Evolutionary conservation across 2,888 invertebrate species (phyloP).

Genomic region (Biston stratarius): DNA sequence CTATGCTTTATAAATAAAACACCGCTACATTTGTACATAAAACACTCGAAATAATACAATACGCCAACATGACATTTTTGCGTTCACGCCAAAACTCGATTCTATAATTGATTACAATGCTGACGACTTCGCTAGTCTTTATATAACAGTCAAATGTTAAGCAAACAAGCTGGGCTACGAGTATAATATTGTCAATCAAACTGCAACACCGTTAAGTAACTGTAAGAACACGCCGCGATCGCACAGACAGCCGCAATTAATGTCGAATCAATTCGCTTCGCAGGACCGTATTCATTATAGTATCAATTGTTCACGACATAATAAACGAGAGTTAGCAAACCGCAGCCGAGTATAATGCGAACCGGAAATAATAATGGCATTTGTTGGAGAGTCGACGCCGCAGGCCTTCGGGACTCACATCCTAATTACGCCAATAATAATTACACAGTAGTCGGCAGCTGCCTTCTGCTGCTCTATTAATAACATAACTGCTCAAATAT

Average conservation of each 20-base stretch:
- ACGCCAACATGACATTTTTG: too few species aligned
- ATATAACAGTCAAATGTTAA: constrained; percentile 51
- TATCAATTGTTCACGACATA: constrained; percentile 78
- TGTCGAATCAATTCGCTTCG: constrained; percentile 76
- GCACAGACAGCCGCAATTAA: constrained; percentile 72
- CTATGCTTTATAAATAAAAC: too few species aligned
- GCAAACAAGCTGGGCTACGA: constrained; percentile 55
- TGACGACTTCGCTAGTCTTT: constrained; percentile 30
- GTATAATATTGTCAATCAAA: constrained; percentile 57
- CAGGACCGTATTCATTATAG: constrained; percentile 66
- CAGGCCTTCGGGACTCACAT: constrained; percentile 75
- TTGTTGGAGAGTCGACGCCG: constrained; percentile 75
- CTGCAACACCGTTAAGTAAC: constrained; percentile 72
- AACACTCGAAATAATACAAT: too few species aligned
- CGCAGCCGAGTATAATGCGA: constrained; percentile 73
- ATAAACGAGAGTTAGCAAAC: constrained; percentile 77
- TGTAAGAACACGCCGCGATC: constrained; percentile 61
- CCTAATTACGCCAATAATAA: constrained; percentile 85
- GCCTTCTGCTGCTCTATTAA: constrained; percentile 66
- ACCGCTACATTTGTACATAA: too few species aligned
- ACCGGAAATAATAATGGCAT: constrained; percentile 84
- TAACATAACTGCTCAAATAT: constrained; percentile 51
- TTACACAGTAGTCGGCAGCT: constrained; percentile 78
- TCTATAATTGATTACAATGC: constrained; percentile 35
- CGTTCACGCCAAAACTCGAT: too few species aligned